These are phyloP conservation scores for Agapornis roseicollis DNA, from an alignment of 2,113 vertebrate genomes.

Conservation along the genomic window DNA sequence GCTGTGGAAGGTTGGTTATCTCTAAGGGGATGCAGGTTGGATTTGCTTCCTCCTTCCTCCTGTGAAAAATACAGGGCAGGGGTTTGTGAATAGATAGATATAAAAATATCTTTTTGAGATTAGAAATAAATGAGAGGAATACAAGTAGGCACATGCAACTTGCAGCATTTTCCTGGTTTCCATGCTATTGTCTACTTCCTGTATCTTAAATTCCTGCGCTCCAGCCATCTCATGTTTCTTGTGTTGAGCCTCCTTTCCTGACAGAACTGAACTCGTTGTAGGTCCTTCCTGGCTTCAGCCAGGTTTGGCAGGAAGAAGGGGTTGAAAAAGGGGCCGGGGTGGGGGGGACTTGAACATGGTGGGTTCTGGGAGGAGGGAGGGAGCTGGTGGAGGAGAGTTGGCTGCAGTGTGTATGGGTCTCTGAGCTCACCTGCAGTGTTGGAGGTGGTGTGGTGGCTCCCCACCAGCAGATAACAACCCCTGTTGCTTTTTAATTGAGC, in stretches of 20 bases:
- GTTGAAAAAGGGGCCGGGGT: rapidly evolving
- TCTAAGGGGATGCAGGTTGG: neutral
- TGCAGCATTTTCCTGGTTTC: neutral
- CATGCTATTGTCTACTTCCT: rapidly evolving
- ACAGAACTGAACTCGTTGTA: rapidly evolving
- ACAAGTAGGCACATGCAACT: rapidly evolving
- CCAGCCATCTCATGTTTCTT: rapidly evolving
- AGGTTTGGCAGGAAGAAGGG: neutral
- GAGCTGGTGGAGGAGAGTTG: rapidly evolving
- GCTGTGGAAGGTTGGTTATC: neutral
- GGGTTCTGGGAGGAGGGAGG: too few relatives aligned
- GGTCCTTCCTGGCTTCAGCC: neutral
- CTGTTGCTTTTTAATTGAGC: rapidly evolving
- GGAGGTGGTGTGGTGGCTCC: neutral
- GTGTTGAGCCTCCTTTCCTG: neutral
- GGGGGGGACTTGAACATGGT: neutral
- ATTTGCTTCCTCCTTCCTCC: neutral
- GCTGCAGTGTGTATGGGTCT: rapidly evolving
- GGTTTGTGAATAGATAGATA: neutral
- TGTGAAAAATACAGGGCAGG: neutral
- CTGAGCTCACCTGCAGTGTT: rapidly evolving
- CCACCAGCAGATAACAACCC: rapidly evolving
- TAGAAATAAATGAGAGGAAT: neutral
- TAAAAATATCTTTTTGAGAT: neutral
- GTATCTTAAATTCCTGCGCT: rapidly evolving